These are phyloP conservation scores for Pygoscelis adeliae DNA, from an alignment of 2,113 vertebrate species.

Conservation along the genomic window DNA sequence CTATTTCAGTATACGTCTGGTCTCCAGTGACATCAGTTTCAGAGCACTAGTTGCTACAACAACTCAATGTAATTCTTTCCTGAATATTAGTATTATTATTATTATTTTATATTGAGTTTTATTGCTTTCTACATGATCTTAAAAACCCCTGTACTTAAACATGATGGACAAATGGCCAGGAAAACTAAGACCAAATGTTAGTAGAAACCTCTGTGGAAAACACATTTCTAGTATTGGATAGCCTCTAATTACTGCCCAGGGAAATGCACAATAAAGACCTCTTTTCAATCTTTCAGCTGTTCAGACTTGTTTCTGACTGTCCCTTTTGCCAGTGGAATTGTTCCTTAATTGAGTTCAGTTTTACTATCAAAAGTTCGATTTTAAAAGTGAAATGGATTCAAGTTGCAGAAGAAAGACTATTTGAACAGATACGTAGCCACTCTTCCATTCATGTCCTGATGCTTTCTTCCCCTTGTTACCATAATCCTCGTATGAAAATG, in stretches of 20 bases:
- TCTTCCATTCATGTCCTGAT: background rate
- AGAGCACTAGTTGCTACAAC: background rate
- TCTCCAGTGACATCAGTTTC: background rate
- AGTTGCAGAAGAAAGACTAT: background rate
- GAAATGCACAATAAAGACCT: constrained; percentile 17
- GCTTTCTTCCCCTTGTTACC: background rate
- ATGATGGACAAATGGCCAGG: background rate
- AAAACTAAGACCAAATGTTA: constrained; percentile 1
- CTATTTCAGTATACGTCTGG: background rate
- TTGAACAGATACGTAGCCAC: background rate
- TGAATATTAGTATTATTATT: background rate
- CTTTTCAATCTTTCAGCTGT: constrained; percentile 41
- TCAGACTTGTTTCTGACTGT: background rate
- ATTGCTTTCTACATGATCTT: background rate
- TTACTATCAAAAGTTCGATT: background rate
- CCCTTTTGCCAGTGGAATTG: background rate
- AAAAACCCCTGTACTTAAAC: background rate
- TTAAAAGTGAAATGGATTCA: constrained; percentile 1
- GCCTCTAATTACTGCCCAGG: background rate
- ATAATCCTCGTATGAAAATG: background rate
- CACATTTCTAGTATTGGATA: background rate
- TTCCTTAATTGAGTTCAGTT: background rate
- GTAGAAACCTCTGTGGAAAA: background rate
- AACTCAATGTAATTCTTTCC: background rate
- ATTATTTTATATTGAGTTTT: background rate